Evolutionary conservation across 2,888 invertebrate species (phyloP).

Genomic region (Dicyrtomina minuta): DNA sequence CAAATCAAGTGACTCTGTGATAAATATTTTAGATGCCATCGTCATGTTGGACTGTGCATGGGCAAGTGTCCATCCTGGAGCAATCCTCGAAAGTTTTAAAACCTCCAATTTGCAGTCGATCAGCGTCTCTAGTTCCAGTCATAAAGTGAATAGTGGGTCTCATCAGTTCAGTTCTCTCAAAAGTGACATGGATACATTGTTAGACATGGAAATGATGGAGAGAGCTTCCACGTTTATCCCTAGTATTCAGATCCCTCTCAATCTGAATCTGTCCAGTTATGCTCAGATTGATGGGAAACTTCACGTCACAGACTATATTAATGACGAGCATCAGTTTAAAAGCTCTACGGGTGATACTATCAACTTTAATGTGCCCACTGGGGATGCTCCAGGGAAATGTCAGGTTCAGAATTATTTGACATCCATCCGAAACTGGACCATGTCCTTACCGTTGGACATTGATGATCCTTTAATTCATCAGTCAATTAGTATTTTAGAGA

Average conservation of each 20-base stretch:
- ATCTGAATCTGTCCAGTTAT: conserved; percentile 20
- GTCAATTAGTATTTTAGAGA: conserved; percentile 30
- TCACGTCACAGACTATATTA: conserved; percentile 33
- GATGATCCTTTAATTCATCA: conserved; percentile 16
- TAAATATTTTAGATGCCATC: conserved; percentile 18
- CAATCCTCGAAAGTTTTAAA: conserved; percentile 24
- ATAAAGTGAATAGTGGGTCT: not conserved
- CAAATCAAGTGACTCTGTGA: not conserved
- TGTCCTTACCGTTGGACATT: conserved; percentile 4
- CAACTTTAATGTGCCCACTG: not conserved
- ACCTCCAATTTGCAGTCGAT: conserved; percentile 25
- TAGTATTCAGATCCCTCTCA: conserved; percentile 8
- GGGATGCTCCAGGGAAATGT: not conserved
- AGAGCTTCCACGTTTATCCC: not conserved
- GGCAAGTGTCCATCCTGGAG: not conserved
- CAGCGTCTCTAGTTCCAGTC: not conserved
- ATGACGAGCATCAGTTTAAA: conserved; percentile 8
- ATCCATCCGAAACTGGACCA: conserved; percentile 31
- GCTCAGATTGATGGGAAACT: conserved; percentile 23
- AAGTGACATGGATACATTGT: not conserved
- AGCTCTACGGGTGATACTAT: not conserved
- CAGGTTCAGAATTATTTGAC: conserved; percentile 32
- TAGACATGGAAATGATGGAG: conserved; percentile 19
- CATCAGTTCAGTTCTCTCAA: not conserved
- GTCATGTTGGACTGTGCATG: conserved; percentile 27